Evolutionary conservation across 1,140 invertebrate genomes (phyloP).

Genomic region (Brachionus manjavacas): DNA sequence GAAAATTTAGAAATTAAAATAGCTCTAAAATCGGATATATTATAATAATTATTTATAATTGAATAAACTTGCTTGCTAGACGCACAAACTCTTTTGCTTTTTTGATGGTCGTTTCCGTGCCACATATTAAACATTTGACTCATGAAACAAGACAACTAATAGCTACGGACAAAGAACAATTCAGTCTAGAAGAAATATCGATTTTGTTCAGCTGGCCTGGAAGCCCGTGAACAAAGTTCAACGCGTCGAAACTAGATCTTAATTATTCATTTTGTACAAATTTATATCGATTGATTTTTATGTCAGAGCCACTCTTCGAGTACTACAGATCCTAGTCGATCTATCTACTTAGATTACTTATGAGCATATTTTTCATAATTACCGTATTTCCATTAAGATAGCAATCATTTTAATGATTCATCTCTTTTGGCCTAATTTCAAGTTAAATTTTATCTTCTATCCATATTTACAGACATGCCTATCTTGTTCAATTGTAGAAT

Average conservation of each 20-base stretch:
- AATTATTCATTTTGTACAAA: neutral
- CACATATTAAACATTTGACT: too few species aligned
- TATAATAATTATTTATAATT: conserved; percentile 32
- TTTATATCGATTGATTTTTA: neutral
- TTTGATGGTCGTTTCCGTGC: neutral
- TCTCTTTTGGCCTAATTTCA: neutral
- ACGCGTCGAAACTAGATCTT: neutral
- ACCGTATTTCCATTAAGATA: neutral
- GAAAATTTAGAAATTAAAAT: neutral
- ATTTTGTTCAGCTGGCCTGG: neutral
- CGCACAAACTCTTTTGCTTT: neutral
- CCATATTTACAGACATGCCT: neutral
- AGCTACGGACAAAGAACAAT: neutral
- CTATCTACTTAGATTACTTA: neutral
- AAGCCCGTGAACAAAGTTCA: neutral
- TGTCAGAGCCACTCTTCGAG: neutral
- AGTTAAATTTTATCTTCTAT: neutral
- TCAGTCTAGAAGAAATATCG: neutral
- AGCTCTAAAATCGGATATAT: neutral
- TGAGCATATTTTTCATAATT: neutral
- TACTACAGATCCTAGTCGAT: neutral
- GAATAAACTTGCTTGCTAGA: neutral
- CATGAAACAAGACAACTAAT: too few species aligned
- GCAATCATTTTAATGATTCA: neutral
- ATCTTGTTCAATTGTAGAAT: neutral